Conservation (phyloP, 2,797 vertebrate genomes). For the Euthynnus affinis region DNA sequence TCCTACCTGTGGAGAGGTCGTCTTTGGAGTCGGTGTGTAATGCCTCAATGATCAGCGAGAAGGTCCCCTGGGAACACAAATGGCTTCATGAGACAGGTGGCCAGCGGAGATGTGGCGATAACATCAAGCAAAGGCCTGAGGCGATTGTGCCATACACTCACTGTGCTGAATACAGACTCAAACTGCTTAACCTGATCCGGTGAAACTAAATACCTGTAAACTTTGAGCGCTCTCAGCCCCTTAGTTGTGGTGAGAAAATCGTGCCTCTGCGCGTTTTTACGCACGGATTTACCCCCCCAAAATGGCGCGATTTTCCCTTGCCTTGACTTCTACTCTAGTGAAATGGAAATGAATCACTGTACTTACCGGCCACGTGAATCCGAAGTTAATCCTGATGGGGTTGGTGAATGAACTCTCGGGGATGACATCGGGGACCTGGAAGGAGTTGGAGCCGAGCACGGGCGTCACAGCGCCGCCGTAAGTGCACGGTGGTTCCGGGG, state of each 20-base stretch:
- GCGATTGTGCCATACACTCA: slow-evolving; percentile 36
- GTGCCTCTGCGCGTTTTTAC: slow-evolving; percentile 51
- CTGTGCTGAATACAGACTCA: slow-evolving; percentile 25
- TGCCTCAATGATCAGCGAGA: slow-evolving; percentile 97
- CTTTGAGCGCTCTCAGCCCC: neutral
- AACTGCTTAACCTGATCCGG: slow-evolving; percentile 40
- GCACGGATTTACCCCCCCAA: slow-evolving; percentile 48
- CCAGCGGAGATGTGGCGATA: slow-evolving; percentile 66
- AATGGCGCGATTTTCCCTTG: slow-evolving; percentile 56
- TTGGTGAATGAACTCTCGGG: slow-evolving; percentile 92
- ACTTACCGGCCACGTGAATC: slow-evolving; percentile 99
- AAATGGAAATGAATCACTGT: neutral
- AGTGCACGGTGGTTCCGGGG: slow-evolving; percentile 96
- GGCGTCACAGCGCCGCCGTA: slow-evolving; percentile 94
- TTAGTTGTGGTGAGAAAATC: neutral
- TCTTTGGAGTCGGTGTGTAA: slow-evolving; percentile 95
- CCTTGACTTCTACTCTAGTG: neutral
- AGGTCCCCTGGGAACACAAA: slow-evolving; percentile 91
- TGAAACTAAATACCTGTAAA: slow-evolving; percentile 60
- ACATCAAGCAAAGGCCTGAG: slow-evolving; percentile 58
- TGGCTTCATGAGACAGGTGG: slow-evolving; percentile 70
- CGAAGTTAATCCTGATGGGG: slow-evolving; percentile 94
- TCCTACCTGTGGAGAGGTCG: slow-evolving; percentile 94
- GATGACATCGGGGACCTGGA: slow-evolving; percentile 92
- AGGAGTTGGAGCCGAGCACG: slow-evolving; percentile 94